These are phyloP conservation scores for Erinaceus europaeus DNA, from an alignment of 2,113 vertebrate species.

Conservation along the genomic window DNA sequence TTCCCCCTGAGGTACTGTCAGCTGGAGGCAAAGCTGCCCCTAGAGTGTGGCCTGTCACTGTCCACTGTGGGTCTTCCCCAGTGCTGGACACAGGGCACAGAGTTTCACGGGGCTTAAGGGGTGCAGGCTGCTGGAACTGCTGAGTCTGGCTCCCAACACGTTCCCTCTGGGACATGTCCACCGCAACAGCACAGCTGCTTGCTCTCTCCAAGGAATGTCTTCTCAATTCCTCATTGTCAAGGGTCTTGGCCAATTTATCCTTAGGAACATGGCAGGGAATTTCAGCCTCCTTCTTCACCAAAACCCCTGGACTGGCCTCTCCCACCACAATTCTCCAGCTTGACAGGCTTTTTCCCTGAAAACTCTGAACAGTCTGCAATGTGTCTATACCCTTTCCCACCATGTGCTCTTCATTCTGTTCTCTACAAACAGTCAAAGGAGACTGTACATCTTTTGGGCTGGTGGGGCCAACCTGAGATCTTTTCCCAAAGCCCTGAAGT, in stretches of 20 bases:
- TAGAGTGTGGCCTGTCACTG: conserved; percentile 54
- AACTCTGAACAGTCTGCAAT: conserved; percentile 54
- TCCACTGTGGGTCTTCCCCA: conserved; percentile 68
- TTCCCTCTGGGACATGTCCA: conserved; percentile 70
- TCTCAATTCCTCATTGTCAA: conserved; percentile 79
- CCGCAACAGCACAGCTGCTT: conserved; percentile 57
- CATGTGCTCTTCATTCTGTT: conserved; percentile 57
- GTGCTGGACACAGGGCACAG: conserved; percentile 21
- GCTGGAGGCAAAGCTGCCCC: conserved; percentile 68
- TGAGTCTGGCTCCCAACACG: background rate
- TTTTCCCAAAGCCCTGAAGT: conserved; percentile 57
- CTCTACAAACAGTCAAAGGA: conserved; percentile 44
- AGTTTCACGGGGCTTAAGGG: conserved; percentile 53
- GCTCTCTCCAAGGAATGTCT: conserved; percentile 80
- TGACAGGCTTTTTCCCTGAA: conserved; percentile 73
- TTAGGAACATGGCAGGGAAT: conserved; percentile 68
- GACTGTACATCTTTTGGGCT: conserved; percentile 68
- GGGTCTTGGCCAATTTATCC: conserved; percentile 76
- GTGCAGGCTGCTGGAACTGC: conserved; percentile 67
- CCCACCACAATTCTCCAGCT: conserved; percentile 74
- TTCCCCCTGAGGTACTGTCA: conserved; percentile 78
- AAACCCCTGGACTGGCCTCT: conserved; percentile 69
- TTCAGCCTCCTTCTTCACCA: conserved; percentile 71
- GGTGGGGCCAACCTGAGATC: conserved; percentile 48
- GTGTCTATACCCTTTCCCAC: conserved; percentile 50